A percentile compares a stretch with the other conserved stretches of the same genome.
These are phyloP conservation scores for Cheilosia impressa DNA, from an alignment of 2,888 invertebrate species.

Conservation along the genomic window DNA sequence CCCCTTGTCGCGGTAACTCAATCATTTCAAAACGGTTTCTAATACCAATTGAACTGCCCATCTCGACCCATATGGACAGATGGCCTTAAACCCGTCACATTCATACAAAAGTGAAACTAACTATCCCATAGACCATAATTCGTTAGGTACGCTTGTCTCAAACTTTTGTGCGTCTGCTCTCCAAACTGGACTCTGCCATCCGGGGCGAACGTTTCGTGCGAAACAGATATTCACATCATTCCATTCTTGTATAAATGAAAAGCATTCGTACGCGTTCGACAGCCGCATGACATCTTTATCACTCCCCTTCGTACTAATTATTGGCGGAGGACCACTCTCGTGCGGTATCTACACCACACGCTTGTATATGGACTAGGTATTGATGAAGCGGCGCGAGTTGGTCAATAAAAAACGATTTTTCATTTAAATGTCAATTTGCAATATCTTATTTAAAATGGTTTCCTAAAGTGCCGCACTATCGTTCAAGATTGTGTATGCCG, in stretches of 20 bases:
- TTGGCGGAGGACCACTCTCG: constrained; percentile 55
- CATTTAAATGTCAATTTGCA: constrained; percentile 76
- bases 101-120: constrained; percentile 35
- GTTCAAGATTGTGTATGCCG: constrained; percentile 38
- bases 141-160: background rate
- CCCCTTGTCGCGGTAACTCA: constrained; percentile 59
- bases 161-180: too few relatives aligned
- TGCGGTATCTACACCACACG: constrained; percentile 13
- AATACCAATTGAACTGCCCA: constrained; percentile 37
- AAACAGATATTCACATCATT: constrained; percentile 55
- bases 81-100: background rate
- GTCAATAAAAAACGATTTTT: constrained; percentile 72
- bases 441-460: constrained; percentile 76
- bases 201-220: constrained; percentile 28
- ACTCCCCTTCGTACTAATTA: constrained; percentile 70
- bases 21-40: constrained; percentile 54
- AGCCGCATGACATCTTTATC: constrained; percentile 74
- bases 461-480: constrained; percentile 74
- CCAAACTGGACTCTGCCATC: constrained; percentile 10
- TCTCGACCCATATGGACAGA: background rate
- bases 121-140: constrained; percentile 20
- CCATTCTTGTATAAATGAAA: constrained; percentile 46
- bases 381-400: constrained; percentile 30
- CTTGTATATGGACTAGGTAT: background rate
- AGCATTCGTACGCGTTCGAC: constrained; percentile 59